Evolutionary conservation across 2,888 invertebrate genomes (phyloP), one percentile per base, ranked within the genome.

Genomic region (Embidobia sp.): DNA sequence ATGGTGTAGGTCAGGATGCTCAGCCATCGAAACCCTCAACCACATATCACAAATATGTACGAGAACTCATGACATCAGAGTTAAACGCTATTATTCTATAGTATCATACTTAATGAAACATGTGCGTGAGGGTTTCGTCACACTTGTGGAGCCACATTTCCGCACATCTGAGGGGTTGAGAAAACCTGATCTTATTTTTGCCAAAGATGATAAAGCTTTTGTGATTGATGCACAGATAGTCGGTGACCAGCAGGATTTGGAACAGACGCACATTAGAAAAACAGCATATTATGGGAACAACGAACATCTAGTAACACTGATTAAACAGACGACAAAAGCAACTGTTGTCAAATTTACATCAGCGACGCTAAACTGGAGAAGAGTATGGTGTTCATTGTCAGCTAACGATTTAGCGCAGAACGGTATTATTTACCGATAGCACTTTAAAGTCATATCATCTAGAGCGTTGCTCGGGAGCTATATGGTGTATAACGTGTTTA

Each of bases 51-150:
- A 88, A 46, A 67, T 73, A 15, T 87, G 87, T 72, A 61, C 72
- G 13, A 27, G 86, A 16, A 88, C 87, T 0, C 86, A 89, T 67
- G 84, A 84, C 79, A 83, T 81, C 5, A 73, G 85, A 1, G 77
- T 87, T 0, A 22, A 79, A 16, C 78, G 88, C n/a, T 88, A 89
- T 33, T 77, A 87, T 6, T 84, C 80, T 1, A 66, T 84, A 3
- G 74, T 69, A 6, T 40, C 70, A 3, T 72, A 73, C 11, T 48
- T 73, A 2, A 42, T 55, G 3, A 44, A 70, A 0, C 61, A 33
- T 5, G 33, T 5, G 1, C 1, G 1, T 1, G 7, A 11, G 3
- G 33, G 29, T 0, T 13, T 7, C 83, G 22, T 10, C 0, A 84
- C 85, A 0, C 70, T 72, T 5, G 16, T 64, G 61, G 86, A 88